Base-by-base conservation (phyloP, 2,797 vertebrate species). In the Pogonophryne albipinna region DNA sequence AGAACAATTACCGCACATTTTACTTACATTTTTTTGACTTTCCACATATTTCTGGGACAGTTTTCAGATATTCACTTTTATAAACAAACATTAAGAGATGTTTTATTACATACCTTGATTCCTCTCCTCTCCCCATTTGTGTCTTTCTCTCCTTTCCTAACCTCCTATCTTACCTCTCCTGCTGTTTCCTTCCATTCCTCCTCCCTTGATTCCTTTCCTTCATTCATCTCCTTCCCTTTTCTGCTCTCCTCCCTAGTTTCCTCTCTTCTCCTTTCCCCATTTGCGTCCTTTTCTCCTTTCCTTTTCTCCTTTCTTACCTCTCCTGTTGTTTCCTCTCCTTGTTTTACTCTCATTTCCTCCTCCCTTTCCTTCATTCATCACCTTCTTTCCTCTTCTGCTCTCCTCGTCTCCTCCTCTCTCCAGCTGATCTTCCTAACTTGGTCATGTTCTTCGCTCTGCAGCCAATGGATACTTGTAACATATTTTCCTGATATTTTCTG, bases 391-490 rank as follows among this genome's bases (percentile, higher is more conserved):
- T 16, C 11, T 55, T 51, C 11, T n/a, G 34, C 34, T 50, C 3
- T 19, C 4, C 23, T 58, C 23, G 8, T 62, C 66, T 60, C 56
- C 27, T 27, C 27, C 17, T 55, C 55, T 56, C 67, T 65, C 53
- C 80, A 79, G 83, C 82, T 86, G 68, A 70, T 82, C 78, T 90
- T 90, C 92, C 91, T 79, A 92, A 93, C 91, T 92, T 93, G 91
- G 90, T 92, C 90, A 92, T 92, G 90, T 90, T 91, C 89, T 87
- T 72, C 42, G 31, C 78, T 70, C 82, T 74, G 64, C 78, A 78
- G 85, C 75, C 80, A 88, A 87, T 27, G 23, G 23, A 27, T 27
- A 27, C 23, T 27, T 27, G 23, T 27, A 27, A 27, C 23, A 27
- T 27, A 27, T 27, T 27, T 27, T 27, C 23, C 23, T 23, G 23